These are phyloP conservation scores for Lamellibrachia satsuma DNA, from an alignment of 2,888 invertebrate species.

Conservation along the genomic window DNA sequence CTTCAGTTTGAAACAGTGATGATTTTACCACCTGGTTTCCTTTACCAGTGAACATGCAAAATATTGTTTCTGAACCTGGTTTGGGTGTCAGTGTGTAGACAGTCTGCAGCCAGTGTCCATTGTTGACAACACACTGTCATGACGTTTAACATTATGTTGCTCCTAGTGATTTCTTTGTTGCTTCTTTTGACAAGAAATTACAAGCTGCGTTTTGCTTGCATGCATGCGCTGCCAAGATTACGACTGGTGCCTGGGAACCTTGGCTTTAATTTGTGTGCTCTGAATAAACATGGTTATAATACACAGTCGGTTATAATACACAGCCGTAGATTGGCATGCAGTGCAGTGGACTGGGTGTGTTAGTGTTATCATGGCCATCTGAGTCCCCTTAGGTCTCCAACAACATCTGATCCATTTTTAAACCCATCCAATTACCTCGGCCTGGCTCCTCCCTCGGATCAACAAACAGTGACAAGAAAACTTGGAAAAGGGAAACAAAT, in stretches of 20 bases:
- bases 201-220: neutral
- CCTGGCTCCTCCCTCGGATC: neutral
- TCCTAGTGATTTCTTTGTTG: neutral
- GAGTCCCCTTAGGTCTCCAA: neutral
- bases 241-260: neutral
- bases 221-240: neutral
- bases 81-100: neutral
- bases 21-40: neutral
- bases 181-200: neutral
- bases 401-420: constrained; percentile 17
- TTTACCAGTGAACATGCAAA: neutral
- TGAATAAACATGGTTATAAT: neutral
- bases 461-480: neutral
- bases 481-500: neutral
- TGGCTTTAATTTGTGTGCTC: neutral
- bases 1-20: no score
- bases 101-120: neutral
- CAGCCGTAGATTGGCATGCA: neutral
- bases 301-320: neutral
- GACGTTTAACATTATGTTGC: neutral
- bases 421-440: neutral
- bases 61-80: neutral
- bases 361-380: neutral
- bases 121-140: neutral
- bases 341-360: neutral